phyloP scores from a whole-genome alignment of 2,888 invertebrate species.

The Hybos culiciformis region DNA sequence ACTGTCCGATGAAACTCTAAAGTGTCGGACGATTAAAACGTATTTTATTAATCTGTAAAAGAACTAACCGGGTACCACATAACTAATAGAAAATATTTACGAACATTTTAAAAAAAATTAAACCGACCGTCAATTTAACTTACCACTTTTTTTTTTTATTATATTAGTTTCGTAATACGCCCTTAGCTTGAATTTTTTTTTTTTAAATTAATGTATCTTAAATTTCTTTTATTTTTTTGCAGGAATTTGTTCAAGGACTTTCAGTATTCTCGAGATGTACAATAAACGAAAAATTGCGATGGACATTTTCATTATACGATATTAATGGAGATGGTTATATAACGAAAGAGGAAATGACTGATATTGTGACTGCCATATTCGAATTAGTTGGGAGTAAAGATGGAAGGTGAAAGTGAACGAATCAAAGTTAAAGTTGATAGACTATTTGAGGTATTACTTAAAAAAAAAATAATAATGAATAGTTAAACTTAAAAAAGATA shows the following conservation, averaged over 20 bases:
- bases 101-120: too few relatives aligned
- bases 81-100: too few relatives aligned
- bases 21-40: too few relatives aligned
- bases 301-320: constrained; percentile 93
- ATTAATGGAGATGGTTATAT: constrained; percentile 92
- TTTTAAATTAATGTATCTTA: background rate
- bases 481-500: too few relatives aligned
- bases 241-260: constrained; percentile 92
- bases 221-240: constrained; percentile 26
- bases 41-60: too few relatives aligned
- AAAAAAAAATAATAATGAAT: too few relatives aligned
- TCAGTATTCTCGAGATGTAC: constrained; percentile 86
- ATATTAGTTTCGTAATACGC: too few relatives aligned
- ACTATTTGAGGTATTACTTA: constrained; percentile 73
- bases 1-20: too few relatives aligned
- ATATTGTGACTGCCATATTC: constrained; percentile 87
- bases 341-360: constrained; percentile 89
- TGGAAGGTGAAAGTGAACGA: constrained; percentile 71
- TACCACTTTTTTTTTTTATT: too few relatives aligned
- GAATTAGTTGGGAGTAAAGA: constrained; percentile 85
- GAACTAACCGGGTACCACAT: too few relatives aligned
- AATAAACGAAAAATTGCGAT: constrained; percentile 83
- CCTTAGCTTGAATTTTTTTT: too few relatives aligned
- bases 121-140: too few relatives aligned
- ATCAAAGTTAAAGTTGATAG: constrained; percentile 83